A percentile compares a stretch with the other conserved stretches of the same genome.
phyloP scores from a whole-genome alignment of 2,888 invertebrate genomes.

The Psylliodes chrysocephalus region DNA sequence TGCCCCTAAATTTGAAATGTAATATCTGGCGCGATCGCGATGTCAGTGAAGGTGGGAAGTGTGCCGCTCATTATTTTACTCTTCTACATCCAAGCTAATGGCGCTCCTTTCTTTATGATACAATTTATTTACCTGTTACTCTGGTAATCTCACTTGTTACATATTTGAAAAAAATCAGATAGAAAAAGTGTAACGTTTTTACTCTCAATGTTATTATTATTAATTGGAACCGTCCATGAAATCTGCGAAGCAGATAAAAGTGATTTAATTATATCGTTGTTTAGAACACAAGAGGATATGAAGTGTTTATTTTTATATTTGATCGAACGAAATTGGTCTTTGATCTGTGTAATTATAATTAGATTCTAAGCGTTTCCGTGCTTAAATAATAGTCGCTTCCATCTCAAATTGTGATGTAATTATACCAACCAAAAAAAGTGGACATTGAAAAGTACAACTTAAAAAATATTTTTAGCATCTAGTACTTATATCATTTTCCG shows the following conservation, averaged over 20 bases:
- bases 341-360: too few species aligned
- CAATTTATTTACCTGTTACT: constrained; percentile 23
- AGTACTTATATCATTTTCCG: too few species aligned
- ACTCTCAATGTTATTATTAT: constrained; percentile 4
- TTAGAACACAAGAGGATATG: too few species aligned
- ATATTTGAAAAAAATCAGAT: not conserved
- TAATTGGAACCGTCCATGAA: not conserved
- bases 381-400: too few species aligned
- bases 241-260: not conserved
- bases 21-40: constrained; percentile 14
- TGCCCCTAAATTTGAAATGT: not conserved
- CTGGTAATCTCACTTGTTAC: constrained; percentile 5
- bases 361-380: too few species aligned
- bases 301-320: too few species aligned
- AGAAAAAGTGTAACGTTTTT: constrained; percentile 1
- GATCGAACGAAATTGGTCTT: too few species aligned
- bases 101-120: constrained; percentile 33
- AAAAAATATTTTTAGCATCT: too few species aligned
- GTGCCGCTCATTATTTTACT: constrained; percentile 37
- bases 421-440: too few species aligned
- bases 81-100: constrained; percentile 17
- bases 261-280: too few species aligned
- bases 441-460: too few species aligned
- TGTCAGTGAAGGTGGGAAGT: constrained; percentile 35
- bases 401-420: too few species aligned